Evolutionary conservation across 2,888 invertebrate genomes (phyloP).

Genomic region (Acanthopleura granulata): DNA sequence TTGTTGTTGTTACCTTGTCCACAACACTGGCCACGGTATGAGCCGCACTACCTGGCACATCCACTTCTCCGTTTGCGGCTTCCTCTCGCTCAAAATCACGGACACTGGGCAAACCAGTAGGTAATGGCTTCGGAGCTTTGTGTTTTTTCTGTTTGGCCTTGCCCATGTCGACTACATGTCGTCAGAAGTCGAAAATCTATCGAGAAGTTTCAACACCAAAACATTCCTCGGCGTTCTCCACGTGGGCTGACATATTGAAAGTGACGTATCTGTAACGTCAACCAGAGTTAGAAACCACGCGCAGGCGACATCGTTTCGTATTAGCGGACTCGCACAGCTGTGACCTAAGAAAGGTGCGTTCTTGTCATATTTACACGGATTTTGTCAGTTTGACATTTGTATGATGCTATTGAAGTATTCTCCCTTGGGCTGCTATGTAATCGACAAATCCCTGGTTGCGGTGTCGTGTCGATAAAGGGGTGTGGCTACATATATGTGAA

Average conservation of each 20-base stretch:
- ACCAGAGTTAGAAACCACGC: not conserved
- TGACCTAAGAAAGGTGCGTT: too few relatives aligned
- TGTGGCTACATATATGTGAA: too few relatives aligned
- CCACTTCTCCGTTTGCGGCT: slow-evolving; percentile 19
- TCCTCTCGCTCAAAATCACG: slow-evolving; percentile 41
- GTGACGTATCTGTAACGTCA: not conserved
- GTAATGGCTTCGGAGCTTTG: slow-evolving; percentile 40
- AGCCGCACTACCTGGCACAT: not conserved
- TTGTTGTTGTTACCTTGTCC: slow-evolving; percentile 21
- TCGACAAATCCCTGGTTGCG: too few relatives aligned
- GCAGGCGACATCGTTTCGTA: not conserved
- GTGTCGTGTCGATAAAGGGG: too few relatives aligned
- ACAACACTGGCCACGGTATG: slow-evolving; percentile 19
- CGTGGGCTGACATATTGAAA: slow-evolving; percentile 9
- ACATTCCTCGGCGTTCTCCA: not conserved
- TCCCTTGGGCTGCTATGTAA: too few relatives aligned
- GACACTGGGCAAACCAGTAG: slow-evolving; percentile 50
- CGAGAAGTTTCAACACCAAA: not conserved
- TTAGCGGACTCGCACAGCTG: not conserved
- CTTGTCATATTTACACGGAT: too few relatives aligned
- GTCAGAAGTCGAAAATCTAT: not conserved
- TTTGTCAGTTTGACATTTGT: too few relatives aligned
- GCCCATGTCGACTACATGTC: slow-evolving; percentile 41
- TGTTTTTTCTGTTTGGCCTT: slow-evolving; percentile 54
- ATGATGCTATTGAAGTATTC: too few relatives aligned